Evolutionary conservation across 2,797 vertebrate species (phyloP).

Genomic region (Amblyraja radiata): DNA sequence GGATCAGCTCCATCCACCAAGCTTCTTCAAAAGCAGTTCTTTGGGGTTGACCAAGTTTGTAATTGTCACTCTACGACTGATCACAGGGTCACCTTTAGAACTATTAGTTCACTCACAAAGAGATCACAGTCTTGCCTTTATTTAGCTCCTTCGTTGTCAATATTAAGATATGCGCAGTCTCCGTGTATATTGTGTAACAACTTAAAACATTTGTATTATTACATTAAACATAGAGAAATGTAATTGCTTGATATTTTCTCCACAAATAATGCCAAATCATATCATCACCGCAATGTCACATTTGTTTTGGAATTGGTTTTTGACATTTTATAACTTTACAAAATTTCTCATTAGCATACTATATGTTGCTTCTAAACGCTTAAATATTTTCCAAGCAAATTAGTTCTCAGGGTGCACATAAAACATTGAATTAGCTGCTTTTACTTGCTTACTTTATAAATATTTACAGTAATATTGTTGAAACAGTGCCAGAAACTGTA

Average conservation of each 20-base stretch:
- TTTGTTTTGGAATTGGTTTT: not conserved
- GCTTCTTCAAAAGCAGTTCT: not conserved
- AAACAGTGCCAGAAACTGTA: conserved; percentile 17
- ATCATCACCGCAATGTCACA: not conserved
- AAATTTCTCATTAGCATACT: not conserved
- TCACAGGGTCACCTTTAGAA: not conserved
- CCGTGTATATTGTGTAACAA: not conserved
- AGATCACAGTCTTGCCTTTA: not conserved
- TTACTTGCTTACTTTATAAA: conserved; percentile 18
- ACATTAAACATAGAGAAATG: not conserved
- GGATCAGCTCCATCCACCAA: not conserved
- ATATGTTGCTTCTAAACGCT: not conserved
- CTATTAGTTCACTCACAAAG: not conserved
- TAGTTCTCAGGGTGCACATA: not conserved
- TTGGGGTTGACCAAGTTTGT: not conserved
- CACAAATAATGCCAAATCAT: not conserved
- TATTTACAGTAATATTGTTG: conserved; percentile 34
- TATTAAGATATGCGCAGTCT: not conserved
- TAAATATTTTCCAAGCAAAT: not conserved
- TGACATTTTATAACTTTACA: not conserved
- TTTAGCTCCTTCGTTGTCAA: not conserved
- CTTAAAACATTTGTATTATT: not conserved
- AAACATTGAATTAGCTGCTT: not conserved
- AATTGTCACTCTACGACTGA: not conserved
- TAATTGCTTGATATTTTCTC: not conserved